phyloP scores from a whole-genome alignment of 2,797 vertebrate genomes.

The Cryptoprocta ferox region DNA sequence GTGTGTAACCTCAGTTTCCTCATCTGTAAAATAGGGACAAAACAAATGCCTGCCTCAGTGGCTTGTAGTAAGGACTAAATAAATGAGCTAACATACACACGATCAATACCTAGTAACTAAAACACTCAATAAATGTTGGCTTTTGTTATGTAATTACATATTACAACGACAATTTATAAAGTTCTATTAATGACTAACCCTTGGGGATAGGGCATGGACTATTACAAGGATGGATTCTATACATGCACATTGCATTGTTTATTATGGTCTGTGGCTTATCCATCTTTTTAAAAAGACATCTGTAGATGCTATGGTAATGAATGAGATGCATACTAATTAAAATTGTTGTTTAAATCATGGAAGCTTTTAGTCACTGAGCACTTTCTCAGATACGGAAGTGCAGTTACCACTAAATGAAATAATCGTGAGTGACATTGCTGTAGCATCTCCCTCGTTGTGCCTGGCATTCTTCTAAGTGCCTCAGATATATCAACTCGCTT shows the following conservation, averaged over 20 bases:
- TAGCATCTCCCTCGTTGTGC: neutral
- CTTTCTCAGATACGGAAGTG: neutral
- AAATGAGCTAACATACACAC: neutral
- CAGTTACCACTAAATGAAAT: neutral
- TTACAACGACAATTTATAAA: neutral
- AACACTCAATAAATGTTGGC: neutral
- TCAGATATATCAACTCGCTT: neutral
- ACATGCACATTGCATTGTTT: neutral
- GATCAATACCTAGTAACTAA: neutral
- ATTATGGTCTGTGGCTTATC: neutral
- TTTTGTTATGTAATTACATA: neutral
- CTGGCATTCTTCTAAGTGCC: neutral
- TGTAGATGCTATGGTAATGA: neutral
- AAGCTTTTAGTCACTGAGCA: neutral
- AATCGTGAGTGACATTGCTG: neutral
- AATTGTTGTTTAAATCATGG: neutral
- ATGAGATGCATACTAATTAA: conserved; percentile 1
- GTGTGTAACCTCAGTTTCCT: neutral
- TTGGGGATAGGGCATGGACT: neutral
- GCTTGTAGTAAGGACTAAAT: neutral
- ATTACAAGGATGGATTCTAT: neutral
- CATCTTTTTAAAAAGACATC: neutral
- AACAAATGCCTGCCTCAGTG: neutral
- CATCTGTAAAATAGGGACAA: neutral
- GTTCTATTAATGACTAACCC: neutral